Evolutionary conservation across 2,113 vertebrate genomes (phyloP), one percentile per base, ranked within the genome.

Genomic region (Myotis lucifugus): DNA sequence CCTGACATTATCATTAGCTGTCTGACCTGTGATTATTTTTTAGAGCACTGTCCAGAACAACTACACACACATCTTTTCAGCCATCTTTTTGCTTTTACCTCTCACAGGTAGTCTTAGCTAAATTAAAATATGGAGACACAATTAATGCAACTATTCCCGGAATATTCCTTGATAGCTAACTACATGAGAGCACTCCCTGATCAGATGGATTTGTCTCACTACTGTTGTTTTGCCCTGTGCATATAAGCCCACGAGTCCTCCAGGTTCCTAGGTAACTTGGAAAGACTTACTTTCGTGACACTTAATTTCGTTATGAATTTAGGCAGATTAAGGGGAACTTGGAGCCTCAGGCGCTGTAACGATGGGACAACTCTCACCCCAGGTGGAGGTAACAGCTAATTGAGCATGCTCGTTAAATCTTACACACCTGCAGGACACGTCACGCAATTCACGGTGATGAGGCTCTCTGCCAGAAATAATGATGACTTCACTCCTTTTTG

Each of bases 71-170:
- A 32, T 83, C 81, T 48, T 96, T 96, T 73, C 92, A 97, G 93
- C 93, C 91, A 95, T 95, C 59, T 82, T 96, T 97, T 86, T 97
- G 88, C 50, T 96, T 95, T 95, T 92, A 93, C 93, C 78, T 78
- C 85, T 77, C 17, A 89, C 74, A 85, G 59, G 85, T 93, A 93
- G 93, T 90, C 93, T 96, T 95, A 93, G 76, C 89, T 97, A 97
- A 97, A 95, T 90, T 94, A 97, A 96, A 96, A 93, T 32, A 87
- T 66, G 93, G 93, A 94, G 91, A 86, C 21, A 46, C 96, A 97
- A 97, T 97, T 85, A 84, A 48, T 91, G 14, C 72, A 94, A 94
- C 84, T 89, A 46, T 97, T 97, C 96, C 91, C 50, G 72, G 52
- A 94, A 92, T 94, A 85, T 66, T 87, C 97, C 54, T 56, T 91